phyloP scores from a whole-genome alignment of 2,888 invertebrate species.

The Arenicola marina region DNA sequence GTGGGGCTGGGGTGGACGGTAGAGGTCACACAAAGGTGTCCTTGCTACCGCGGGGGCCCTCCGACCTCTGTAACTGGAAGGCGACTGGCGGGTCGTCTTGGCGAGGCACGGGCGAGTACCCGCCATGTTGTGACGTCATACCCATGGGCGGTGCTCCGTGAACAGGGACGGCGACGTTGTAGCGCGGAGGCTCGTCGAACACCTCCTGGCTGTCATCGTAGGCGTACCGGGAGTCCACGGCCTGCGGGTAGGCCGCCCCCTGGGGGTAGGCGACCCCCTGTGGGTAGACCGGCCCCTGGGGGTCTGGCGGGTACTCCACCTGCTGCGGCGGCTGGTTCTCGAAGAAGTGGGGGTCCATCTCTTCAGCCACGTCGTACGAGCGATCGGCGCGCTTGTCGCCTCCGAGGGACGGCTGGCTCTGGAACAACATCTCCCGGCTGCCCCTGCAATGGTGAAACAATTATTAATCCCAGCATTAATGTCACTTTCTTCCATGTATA shows the following conservation, averaged over 20 bases:
- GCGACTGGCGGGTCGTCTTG: neutral
- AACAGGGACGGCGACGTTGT: no score
- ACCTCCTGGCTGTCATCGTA: neutral
- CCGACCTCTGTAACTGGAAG: constrained; percentile 1
- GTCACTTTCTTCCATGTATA: no score
- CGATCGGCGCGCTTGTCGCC: neutral
- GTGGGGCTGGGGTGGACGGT: no score
- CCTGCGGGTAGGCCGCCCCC: neutral
- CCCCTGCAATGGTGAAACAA: neutral
- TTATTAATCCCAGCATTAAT: no score
- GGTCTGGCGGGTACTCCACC: neutral
- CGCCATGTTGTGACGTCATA: neutral
- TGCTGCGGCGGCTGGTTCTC: neutral
- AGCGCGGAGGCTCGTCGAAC: no score
- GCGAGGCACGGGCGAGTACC: neutral
- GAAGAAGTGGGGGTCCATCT: neutral
- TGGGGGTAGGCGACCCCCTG: neutral
- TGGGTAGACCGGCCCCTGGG: neutral
- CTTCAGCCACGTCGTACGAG: constrained; percentile 3
- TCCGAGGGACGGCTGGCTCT: neutral
- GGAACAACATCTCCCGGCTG: neutral
- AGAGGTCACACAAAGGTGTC: constrained; percentile 6
- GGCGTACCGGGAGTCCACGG: neutral
- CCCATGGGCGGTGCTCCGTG: neutral
- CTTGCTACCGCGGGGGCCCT: neutral